Percentiles rank a stretch among this genome's conserved stretches.
Conservation (phyloP, 2,888 invertebrate genomes). For the Lasioglossum morio region DNA sequence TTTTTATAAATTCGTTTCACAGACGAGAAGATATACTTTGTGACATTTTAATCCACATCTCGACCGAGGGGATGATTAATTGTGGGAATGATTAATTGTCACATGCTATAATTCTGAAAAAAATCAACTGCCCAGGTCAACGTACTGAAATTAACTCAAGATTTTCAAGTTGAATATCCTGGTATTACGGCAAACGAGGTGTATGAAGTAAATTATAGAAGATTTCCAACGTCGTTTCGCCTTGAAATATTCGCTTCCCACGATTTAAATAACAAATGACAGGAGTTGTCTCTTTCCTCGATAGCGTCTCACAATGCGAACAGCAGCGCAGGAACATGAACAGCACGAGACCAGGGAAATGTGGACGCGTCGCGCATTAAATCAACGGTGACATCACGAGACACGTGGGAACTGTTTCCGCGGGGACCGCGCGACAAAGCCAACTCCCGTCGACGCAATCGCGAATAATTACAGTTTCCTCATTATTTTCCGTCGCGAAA, state of each 20-base stretch:
- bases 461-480: conserved; percentile 49
- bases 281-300: conserved; percentile 13
- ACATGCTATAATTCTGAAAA: no score
- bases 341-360: conserved; percentile 23
- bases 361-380: conserved; percentile 42
- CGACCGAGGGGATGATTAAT: no score
- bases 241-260: conserved; percentile 32
- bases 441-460: conserved; percentile 1
- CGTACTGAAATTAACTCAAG: no score
- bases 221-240: neutral
- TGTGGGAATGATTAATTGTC: no score
- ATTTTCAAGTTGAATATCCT: no score
- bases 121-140: no score
- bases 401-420: conserved; percentile 53
- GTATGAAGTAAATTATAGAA: no score
- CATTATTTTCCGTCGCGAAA: conserved; percentile 52
- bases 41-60: no score
- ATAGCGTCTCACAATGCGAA: neutral
- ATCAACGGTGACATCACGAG: conserved; percentile 57
- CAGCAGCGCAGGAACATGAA: neutral
- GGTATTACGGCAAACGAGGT: neutral
- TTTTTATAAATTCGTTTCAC: no score
- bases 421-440: conserved; percentile 41
- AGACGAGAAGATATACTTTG: no score
- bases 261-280: conserved; percentile 23